Evolutionary conservation across 2,888 invertebrate species (phyloP).

Genomic region (Stramonita haemastoma): DNA sequence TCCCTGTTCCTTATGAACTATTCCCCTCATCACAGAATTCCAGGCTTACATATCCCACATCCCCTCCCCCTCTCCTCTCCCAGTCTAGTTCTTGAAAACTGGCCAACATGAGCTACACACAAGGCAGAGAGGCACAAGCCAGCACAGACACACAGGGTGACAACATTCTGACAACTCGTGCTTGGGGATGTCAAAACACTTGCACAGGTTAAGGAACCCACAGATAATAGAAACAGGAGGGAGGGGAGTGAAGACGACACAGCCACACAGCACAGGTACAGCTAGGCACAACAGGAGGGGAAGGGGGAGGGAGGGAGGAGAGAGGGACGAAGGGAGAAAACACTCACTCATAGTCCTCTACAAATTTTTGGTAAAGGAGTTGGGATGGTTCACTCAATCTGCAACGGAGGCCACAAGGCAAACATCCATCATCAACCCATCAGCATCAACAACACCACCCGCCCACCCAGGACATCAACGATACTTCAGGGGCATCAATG

Average conservation of each 20-base stretch:
- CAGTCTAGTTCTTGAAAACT: no score
- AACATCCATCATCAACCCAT: not conserved
- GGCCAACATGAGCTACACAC: not conserved
- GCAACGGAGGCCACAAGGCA: constrained; percentile 46
- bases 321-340: constrained; percentile 23
- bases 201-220: not conserved
- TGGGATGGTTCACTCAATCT: constrained; percentile 57
- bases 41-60: not conserved
- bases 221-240: not conserved
- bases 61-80: not conserved
- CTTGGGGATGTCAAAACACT: no score
- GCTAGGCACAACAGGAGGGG: not conserved
- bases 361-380: constrained; percentile 68
- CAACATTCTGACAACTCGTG: no score
- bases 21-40: not conserved
- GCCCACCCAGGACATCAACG: not conserved
- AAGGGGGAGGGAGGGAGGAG: not conserved
- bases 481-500: not conserved
- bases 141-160: not conserved
- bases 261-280: no score
- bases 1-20: no score
- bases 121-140: constrained; percentile 4
- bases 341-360: constrained; percentile 74
- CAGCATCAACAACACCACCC: constrained; percentile 16
- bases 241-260: no score